A percentile compares a stretch with the other conserved stretches of the same genome.
Conservation (phyloP, 2,113 vertebrate genomes). For the Nibea albiflora region DNA sequence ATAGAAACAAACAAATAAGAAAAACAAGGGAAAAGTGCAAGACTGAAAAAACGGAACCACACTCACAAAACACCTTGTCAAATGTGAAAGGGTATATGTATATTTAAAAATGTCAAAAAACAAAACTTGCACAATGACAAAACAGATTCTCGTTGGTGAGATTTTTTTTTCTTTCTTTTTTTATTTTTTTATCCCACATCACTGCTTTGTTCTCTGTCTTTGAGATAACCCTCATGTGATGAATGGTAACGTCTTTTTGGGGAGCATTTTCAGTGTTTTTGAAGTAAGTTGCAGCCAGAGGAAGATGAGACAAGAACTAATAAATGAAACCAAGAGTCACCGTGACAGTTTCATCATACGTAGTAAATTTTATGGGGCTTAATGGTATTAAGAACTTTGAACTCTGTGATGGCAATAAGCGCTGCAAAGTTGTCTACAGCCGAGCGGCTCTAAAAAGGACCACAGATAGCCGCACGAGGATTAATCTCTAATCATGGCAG, state of each 20-base stretch:
- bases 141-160: slow-evolving; percentile 17
- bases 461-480: slow-evolving; percentile 19
- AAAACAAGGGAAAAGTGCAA: slow-evolving; percentile 11
- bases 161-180: slow-evolving; percentile 2
- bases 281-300: slow-evolving; percentile 19
- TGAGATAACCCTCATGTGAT: slow-evolving; percentile 24
- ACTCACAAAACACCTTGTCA: slow-evolving; percentile 20
- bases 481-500: slow-evolving; percentile 39
- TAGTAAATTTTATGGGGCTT: slow-evolving; percentile 43
- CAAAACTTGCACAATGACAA: neutral
- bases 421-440: slow-evolving; percentile 32
- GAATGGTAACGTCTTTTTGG: slow-evolving; percentile 21
- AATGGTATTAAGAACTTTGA: slow-evolving; percentile 63
- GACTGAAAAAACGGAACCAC: neutral
- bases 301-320: slow-evolving; percentile 49
- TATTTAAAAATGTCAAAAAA: slow-evolving; percentile 31
- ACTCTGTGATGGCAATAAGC: slow-evolving; percentile 38
- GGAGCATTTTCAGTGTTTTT: slow-evolving; percentile 25
- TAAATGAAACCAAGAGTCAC: slow-evolving; percentile 31
- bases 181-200: slow-evolving; percentile 7
- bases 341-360: slow-evolving; percentile 53
- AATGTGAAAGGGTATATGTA: slow-evolving; percentile 20
- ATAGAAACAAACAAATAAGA: slow-evolving; percentile 9
- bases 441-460: slow-evolving; percentile 4
- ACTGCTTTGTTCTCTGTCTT: slow-evolving; percentile 32